Evolutionary conservation across 2,113 vertebrate genomes (phyloP).

Genomic region (Solenodon paradoxus): DNA sequence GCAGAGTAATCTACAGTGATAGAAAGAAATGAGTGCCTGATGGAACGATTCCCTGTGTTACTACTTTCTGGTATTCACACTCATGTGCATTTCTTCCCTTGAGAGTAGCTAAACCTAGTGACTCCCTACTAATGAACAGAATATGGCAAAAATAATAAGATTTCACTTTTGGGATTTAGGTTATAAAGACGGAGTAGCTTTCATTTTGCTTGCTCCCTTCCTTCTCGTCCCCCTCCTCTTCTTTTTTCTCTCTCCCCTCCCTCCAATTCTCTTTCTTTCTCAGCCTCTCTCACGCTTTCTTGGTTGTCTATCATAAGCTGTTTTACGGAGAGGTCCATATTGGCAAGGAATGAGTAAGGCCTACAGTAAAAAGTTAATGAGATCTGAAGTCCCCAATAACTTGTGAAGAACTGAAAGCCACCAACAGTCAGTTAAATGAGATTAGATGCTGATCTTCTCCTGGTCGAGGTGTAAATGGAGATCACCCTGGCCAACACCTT

Average conservation of each 20-base stretch:
- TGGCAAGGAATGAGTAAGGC: background rate
- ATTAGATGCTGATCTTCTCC: background rate
- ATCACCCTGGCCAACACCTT: background rate
- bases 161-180: background rate
- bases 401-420: background rate
- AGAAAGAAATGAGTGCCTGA: background rate
- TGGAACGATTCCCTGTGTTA: background rate
- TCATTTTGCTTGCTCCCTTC: background rate
- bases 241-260: no score
- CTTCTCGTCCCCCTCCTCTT: no score
- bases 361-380: background rate
- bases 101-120: background rate
- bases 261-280: background rate
- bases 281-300: background rate
- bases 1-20: background rate
- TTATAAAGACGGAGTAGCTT: background rate
- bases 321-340: background rate
- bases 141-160: background rate
- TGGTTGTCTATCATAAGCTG: background rate
- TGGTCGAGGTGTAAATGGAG: background rate
- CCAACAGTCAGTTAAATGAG: background rate
- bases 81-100: background rate
- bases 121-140: background rate
- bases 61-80: background rate
- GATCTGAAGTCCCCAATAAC: background rate